phyloP scores from a whole-genome alignment of 2,797 vertebrate species.

The Aeoliscus strigatus region DNA sequence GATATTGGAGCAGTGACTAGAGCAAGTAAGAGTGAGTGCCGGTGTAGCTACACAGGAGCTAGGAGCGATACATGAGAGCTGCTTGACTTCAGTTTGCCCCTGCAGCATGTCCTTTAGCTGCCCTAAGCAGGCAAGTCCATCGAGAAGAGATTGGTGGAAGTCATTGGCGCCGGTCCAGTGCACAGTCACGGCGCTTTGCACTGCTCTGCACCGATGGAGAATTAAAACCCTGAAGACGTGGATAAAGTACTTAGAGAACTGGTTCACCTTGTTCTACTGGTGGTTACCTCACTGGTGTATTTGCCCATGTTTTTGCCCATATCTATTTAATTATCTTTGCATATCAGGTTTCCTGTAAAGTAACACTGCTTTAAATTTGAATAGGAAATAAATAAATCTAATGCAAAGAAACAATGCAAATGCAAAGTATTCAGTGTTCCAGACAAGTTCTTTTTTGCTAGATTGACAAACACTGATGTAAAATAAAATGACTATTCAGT shows the following conservation, averaged over 20 bases:
- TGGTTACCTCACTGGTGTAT: no score
- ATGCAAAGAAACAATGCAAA: no score
- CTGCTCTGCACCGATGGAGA: slow-evolving; percentile 24
- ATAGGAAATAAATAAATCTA: no score
- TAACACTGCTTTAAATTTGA: no score
- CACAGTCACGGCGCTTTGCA: slow-evolving; percentile 29
- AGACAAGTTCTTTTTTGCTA: no score
- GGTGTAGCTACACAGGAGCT: slow-evolving; percentile 43
- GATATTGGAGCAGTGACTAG: slow-evolving; percentile 9
- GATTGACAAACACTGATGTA: neutral
- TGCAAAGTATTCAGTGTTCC: no score
- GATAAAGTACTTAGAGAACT: slow-evolving; percentile 20
- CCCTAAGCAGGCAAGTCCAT: slow-evolving; percentile 37
- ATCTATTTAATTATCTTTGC: no score
- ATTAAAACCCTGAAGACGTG: slow-evolving; percentile 31
- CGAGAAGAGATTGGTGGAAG: slow-evolving; percentile 25
- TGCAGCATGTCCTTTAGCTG: slow-evolving; percentile 33
- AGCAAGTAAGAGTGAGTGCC: slow-evolving; percentile 63
- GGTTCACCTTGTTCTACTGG: no score
- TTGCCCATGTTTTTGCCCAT: no score
- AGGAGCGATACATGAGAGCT: slow-evolving; percentile 45
- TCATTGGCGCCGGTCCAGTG: slow-evolving; percentile 31
- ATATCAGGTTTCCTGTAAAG: no score
- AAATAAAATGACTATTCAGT: neutral
- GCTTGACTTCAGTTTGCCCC: slow-evolving; percentile 41